Percentiles rank a stretch among this genome's conserved stretches.
These are phyloP conservation scores for Rhipidura dahli DNA, from an alignment of 2,113 vertebrate species.

Conservation along the genomic window DNA sequence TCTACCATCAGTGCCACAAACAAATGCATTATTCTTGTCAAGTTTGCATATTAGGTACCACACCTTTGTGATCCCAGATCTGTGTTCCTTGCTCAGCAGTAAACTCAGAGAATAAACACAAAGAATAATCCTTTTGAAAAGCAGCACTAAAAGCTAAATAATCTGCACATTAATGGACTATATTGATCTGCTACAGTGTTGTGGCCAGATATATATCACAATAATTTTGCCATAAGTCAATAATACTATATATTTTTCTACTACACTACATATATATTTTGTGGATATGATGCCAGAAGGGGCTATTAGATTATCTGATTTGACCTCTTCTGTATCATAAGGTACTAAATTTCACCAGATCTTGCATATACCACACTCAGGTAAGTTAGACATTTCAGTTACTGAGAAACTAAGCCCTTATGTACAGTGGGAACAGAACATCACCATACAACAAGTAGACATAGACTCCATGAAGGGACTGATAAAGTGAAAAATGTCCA, in stretches of 20 bases:
- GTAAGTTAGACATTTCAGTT: neutral
- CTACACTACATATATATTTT: neutral
- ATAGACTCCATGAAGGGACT: neutral
- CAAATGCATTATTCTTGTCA: slow-evolving; percentile 27
- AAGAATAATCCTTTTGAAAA: slow-evolving; percentile 12
- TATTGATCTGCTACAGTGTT: neutral
- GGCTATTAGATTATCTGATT: neutral
- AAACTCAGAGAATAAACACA: neutral
- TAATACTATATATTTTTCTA: neutral
- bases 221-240: slow-evolving; percentile 2
- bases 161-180: neutral
- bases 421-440: neutral
- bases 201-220: neutral
- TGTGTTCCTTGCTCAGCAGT: neutral
- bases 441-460: neutral
- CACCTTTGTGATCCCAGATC: neutral
- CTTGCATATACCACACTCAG: neutral
- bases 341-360: neutral
- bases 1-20: neutral
- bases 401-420: neutral
- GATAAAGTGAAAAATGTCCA: neutral
- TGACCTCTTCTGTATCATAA: neutral
- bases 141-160: slow-evolving; percentile 12
- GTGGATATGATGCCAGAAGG: neutral
- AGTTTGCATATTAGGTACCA: neutral